Percentiles rank a stretch among this genome's conserved stretches.
Conservation (phyloP, 2,797 vertebrate genomes). For the Ptychadena robeensis region DNA sequence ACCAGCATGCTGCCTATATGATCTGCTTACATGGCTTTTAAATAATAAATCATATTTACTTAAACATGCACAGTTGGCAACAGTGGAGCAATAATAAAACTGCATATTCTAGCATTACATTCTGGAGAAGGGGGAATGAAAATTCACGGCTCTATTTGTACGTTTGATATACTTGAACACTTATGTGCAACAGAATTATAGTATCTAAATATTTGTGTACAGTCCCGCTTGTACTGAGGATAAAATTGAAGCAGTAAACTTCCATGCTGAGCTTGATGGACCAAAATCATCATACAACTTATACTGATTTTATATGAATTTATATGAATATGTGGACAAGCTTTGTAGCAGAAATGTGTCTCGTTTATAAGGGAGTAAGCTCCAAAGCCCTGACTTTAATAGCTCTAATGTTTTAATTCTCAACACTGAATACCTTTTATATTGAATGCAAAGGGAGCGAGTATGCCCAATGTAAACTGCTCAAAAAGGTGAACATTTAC, state of each 20-base stretch:
- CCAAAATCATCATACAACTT: background rate
- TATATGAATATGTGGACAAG: too few species aligned
- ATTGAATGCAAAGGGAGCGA: too few species aligned
- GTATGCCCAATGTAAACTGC: too few species aligned
- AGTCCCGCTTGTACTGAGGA: background rate
- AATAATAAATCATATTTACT: constrained; percentile 59
- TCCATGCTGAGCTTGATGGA: background rate
- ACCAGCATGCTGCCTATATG: constrained; percentile 47
- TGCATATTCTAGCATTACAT: constrained; percentile 24
- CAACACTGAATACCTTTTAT: too few species aligned
- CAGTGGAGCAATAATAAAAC: constrained; percentile 22
- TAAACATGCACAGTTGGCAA: constrained; percentile 44
- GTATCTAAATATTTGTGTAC: background rate
- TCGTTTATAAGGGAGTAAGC: too few species aligned
- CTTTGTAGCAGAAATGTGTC: too few species aligned
- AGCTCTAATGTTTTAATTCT: too few species aligned
- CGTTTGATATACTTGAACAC: too few species aligned
- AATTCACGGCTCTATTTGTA: too few species aligned
- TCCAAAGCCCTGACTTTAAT: too few species aligned
- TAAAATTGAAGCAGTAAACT: background rate
- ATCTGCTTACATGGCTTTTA: constrained; percentile 50
- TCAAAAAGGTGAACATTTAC: too few species aligned
- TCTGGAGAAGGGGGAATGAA: background rate
- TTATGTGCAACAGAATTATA: background rate
- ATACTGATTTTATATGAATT: too few species aligned